A percentile compares a stretch with the other conserved stretches of the same genome.
These are phyloP conservation scores for Cyphomyrus plagiostoma DNA, from an alignment of 2,113 vertebrate species.

Conservation along the genomic window DNA sequence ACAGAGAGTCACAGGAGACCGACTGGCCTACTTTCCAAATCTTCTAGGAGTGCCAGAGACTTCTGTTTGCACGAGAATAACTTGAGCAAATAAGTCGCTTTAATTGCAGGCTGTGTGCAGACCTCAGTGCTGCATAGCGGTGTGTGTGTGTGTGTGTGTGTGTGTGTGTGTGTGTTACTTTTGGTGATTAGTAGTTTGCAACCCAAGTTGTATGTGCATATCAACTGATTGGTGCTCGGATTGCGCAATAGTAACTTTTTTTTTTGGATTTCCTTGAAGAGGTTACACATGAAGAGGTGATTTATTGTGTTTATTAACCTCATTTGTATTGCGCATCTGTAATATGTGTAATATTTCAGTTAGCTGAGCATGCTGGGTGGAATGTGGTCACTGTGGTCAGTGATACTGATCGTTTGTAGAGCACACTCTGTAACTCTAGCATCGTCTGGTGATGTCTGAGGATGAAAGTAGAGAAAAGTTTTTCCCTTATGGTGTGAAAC, in stretches of 20 bases:
- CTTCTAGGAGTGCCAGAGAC: constrained; percentile 56
- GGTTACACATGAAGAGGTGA: background rate
- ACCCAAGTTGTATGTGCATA: background rate
- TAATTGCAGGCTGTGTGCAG: constrained; percentile 49
- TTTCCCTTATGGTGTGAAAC: background rate
- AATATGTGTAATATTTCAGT: background rate
- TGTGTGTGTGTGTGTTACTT: background rate
- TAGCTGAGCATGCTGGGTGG: background rate
- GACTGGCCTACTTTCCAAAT: constrained; percentile 64
- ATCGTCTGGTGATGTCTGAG: background rate
- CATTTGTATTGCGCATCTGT: background rate
- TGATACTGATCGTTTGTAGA: background rate
- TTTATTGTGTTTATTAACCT: background rate
- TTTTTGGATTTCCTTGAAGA: background rate
- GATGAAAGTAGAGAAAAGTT: background rate
- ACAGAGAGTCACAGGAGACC: constrained; percentile 65
- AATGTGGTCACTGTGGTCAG: background rate
- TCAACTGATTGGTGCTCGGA: background rate
- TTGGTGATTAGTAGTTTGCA: background rate
- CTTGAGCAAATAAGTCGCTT: constrained; percentile 55
- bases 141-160: background rate
- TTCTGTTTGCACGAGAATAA: constrained; percentile 52
- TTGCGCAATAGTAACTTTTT: background rate
- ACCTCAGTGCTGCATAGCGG: constrained; percentile 50
- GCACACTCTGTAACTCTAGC: background rate